Evolutionary conservation across 2,888 invertebrate species (phyloP), one percentile per base, ranked within the genome.

Genomic region (Buathra laborator): DNA sequence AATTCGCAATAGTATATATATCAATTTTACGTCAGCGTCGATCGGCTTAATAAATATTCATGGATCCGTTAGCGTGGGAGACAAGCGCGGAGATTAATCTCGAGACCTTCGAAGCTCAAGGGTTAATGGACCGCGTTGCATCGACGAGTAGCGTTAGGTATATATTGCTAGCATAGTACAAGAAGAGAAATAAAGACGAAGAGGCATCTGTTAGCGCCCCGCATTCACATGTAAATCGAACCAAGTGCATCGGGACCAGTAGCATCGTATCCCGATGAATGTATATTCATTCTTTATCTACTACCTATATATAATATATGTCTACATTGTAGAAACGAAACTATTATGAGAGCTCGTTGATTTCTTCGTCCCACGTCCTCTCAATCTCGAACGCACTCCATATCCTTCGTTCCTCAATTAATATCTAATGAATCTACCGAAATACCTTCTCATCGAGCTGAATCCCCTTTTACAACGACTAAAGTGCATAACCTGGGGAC

Each of bases 171-270:
- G n/a, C 64, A 3, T 71, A 81, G 76, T 19, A 53, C 37, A 53
- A 29, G 48, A 53, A 19, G 7, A 74, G 59, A 77, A 78, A 81
- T 62, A 74, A 81, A 48, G 74, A 79, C 89, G 87, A 89, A 89
- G 90, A 88, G 89, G 91, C 89, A 90, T 91, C 92, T 92, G 92
- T 92, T 92, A 92, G 91, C 92, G 92, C 90, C 91, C 88, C 88
- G 89, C 90, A 92, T 92, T 92, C 92, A 91, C 90, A 92, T 92
- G 92, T 92, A 92, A 92, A 92, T 92, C 90, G 90, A 92, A 87
- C 89, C 71, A 66, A 85, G 81, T 79, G 85, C 81, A 82, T 64
- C 81, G 66, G 75, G 67, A 78, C 56, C 85, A 71, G 85, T 81
- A 82, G 85, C 81, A 85, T 85, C 78, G 59, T 81, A 48, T 71